Evolutionary conservation across 2,797 vertebrate species (phyloP).

Genomic region (Silurus lanzhouensis): DNA sequence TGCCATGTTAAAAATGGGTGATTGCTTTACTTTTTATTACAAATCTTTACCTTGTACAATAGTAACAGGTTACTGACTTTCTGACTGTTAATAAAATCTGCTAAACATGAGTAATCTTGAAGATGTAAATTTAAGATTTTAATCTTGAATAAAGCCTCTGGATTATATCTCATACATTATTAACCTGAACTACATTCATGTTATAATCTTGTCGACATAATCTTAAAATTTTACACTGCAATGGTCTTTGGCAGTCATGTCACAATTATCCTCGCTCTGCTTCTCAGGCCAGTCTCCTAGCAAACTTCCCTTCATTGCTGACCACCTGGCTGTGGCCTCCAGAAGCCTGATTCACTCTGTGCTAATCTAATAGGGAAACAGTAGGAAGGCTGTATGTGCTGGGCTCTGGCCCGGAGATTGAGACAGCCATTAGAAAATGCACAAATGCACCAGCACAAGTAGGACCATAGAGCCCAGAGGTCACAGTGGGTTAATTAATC

Average conservation of each 20-base stretch:
- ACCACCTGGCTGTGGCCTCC: slow-evolving; percentile 40
- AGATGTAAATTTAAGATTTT: background rate
- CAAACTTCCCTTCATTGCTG: slow-evolving; percentile 11
- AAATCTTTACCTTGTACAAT: background rate
- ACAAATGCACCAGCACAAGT: slow-evolving; percentile 30
- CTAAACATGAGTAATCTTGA: background rate
- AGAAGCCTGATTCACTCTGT: slow-evolving; percentile 32
- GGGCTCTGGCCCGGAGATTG: slow-evolving; percentile 30
- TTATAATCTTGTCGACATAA: background rate
- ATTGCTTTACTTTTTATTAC: background rate
- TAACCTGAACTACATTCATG: background rate
- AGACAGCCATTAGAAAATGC: slow-evolving; percentile 33
- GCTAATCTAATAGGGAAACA: slow-evolving; percentile 56
- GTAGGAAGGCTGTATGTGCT: slow-evolving; percentile 41
- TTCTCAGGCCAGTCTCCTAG: slow-evolving; percentile 1
- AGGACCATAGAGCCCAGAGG: slow-evolving; percentile 19
- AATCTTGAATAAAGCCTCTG: background rate
- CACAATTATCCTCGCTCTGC: slow-evolving; percentile 23
- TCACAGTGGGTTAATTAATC: slow-evolving; percentile 49
- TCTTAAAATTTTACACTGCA: background rate
- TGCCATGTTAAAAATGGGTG: background rate
- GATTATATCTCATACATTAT: background rate
- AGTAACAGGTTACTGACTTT: background rate
- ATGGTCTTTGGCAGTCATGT: background rate
- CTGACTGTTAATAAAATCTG: background rate